Conservation (phyloP, 2,113 vertebrate species). For the Pterocles gutturalis region DNA sequence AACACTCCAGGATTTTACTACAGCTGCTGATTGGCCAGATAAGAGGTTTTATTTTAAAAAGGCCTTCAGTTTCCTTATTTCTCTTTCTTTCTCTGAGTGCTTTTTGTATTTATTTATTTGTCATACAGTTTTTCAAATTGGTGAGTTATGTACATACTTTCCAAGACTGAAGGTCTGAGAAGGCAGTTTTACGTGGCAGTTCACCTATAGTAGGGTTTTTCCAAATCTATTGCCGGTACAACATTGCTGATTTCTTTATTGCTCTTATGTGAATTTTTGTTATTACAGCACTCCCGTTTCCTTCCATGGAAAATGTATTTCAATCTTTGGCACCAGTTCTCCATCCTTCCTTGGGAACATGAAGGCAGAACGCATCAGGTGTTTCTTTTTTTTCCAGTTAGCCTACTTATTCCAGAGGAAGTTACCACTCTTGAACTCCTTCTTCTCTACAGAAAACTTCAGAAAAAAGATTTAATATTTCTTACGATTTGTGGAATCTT, state of each 20-base stretch:
- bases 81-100: background rate
- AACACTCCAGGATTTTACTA: background rate
- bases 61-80: background rate
- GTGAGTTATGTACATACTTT: background rate
- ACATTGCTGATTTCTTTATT: conserved; percentile 30
- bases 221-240: background rate
- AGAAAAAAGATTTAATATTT: background rate
- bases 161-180: background rate
- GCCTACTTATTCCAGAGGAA: background rate
- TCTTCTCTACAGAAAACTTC: background rate
- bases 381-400: background rate
- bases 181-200: background rate
- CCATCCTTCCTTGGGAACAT: conserved; percentile 34
- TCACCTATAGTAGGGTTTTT: background rate
- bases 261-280: conserved; percentile 7
- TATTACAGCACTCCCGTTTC: conserved; percentile 66
- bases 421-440: background rate
- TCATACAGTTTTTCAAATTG: background rate
- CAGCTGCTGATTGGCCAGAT: background rate
- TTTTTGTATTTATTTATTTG: background rate
- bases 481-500: background rate
- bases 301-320: conserved; percentile 71
- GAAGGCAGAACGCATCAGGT: conserved; percentile 2
- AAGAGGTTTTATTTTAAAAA: background rate
- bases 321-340: conserved; percentile 52